A percentile compares a stretch with the other conserved stretches of the same genome.
Conservation (phyloP, 1,140 invertebrate genomes). For the Chionoecetes opilio region DNA sequence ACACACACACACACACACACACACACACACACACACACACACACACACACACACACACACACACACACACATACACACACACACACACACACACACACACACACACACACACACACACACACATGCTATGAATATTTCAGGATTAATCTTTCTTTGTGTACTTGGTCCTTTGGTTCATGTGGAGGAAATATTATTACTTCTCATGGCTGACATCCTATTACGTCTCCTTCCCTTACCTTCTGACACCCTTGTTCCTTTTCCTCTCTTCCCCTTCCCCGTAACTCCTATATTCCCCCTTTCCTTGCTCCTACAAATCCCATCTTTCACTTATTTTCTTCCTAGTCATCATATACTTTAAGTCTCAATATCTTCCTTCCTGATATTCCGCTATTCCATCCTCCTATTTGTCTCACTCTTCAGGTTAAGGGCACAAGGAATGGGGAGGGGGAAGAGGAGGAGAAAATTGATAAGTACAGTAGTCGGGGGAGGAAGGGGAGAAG, state of each 20-base stretch:
- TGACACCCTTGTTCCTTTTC: not conserved
- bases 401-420: not conserved
- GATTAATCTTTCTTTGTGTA: not conserved
- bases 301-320: not conserved
- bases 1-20: constrained; percentile 31
- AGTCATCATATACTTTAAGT: not conserved
- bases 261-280: not conserved
- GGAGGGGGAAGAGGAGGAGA: constrained; percentile 34
- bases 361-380: not conserved
- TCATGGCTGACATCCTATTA: no score
- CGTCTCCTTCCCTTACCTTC: not conserved
- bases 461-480: not conserved
- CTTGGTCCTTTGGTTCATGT: not conserved
- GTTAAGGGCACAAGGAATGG: not conserved
- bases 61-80: constrained; percentile 53
- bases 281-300: not conserved
- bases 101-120: constrained; percentile 45
- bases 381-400: not conserved
- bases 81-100: constrained; percentile 45
- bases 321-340: not conserved
- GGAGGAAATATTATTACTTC: not conserved
- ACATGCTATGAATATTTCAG: not conserved
- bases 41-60: constrained; percentile 43
- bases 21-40: constrained; percentile 43
- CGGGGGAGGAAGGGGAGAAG: no score